Evolutionary conservation across 2,888 invertebrate species (phyloP).

Genomic region (Nemurella pictetii): DNA sequence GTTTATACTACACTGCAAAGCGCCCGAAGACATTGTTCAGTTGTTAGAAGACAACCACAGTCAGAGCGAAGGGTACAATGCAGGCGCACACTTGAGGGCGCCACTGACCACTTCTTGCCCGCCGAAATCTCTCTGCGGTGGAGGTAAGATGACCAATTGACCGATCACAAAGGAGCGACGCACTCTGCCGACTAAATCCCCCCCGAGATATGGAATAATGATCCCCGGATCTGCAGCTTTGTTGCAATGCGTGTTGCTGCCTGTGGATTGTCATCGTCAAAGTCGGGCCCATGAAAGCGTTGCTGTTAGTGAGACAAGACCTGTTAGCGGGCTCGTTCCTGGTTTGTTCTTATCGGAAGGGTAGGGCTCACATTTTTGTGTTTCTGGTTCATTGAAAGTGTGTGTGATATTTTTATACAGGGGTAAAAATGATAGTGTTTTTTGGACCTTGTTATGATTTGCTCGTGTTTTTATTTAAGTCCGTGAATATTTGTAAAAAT

Average conservation of each 20-base stretch:
- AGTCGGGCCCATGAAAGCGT: not conserved
- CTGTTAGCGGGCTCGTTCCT: not conserved
- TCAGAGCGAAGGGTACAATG: not conserved
- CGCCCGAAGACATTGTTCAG: conserved; percentile 29
- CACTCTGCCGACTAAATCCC: conserved; percentile 21
- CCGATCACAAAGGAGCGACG: conserved; percentile 15
- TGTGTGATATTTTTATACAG: not conserved
- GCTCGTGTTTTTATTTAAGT: no score
- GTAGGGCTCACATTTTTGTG: not conserved
- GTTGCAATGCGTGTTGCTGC: conserved; percentile 1
- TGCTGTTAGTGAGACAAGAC: not conserved
- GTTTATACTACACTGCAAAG: not conserved
- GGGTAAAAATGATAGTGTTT: not conserved
- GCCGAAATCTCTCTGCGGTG: not conserved
- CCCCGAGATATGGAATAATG: conserved; percentile 15
- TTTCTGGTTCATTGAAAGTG: conserved; percentile 1
- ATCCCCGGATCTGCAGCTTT: conserved; percentile 5
- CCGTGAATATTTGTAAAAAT: not conserved
- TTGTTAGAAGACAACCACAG: not conserved
- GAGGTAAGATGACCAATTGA: conserved; percentile 30
- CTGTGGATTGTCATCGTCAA: conserved; percentile 11
- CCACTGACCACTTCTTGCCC: conserved; percentile 24
- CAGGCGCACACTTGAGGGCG: not conserved
- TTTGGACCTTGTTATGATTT: not conserved
- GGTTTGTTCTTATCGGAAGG: not conserved